Evolutionary conservation across 2,888 invertebrate species (phyloP).

Genomic region (Athalia rosae): DNA sequence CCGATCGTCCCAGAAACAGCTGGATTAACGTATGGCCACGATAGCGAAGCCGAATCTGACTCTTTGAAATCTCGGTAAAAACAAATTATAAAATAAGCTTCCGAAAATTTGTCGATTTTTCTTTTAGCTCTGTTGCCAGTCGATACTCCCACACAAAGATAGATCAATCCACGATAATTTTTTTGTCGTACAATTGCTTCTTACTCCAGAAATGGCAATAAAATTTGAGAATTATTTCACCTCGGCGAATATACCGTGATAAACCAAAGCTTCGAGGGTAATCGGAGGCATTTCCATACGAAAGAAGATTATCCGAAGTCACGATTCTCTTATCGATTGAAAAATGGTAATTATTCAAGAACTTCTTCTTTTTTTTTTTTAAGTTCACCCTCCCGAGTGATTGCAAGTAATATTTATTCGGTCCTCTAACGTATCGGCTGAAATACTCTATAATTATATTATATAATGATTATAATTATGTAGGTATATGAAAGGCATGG

Average conservation of each 20-base stretch:
- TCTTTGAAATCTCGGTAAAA: constrained; percentile 2
- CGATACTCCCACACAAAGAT: constrained; percentile 23
- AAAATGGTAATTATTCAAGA: background rate
- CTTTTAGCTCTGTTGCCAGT: background rate
- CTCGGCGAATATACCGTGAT: background rate
- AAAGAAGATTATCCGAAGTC: background rate
- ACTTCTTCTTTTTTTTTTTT: background rate
- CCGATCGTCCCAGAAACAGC: background rate
- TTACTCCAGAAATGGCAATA: background rate
- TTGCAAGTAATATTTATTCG: constrained; percentile 8
- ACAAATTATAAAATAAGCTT: constrained; percentile 1
- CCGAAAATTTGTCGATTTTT: constrained; percentile 5
- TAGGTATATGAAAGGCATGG: constrained; percentile 20
- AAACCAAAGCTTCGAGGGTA: background rate
- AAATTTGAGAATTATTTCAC: constrained; percentile 8
- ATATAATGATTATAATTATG: background rate
- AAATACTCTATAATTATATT: constrained; percentile 1
- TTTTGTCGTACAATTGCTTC: background rate
- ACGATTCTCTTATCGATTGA: background rate
- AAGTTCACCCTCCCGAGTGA: background rate
- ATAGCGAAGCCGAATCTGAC: constrained; percentile 20
- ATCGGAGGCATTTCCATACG: constrained; percentile 7
- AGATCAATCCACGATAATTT: constrained; percentile 29
- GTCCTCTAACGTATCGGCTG: constrained; percentile 8
- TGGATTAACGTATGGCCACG: background rate